Evolutionary conservation across 2,113 vertebrate genomes (phyloP).

Genomic region (Eretmochelys imbricata): DNA sequence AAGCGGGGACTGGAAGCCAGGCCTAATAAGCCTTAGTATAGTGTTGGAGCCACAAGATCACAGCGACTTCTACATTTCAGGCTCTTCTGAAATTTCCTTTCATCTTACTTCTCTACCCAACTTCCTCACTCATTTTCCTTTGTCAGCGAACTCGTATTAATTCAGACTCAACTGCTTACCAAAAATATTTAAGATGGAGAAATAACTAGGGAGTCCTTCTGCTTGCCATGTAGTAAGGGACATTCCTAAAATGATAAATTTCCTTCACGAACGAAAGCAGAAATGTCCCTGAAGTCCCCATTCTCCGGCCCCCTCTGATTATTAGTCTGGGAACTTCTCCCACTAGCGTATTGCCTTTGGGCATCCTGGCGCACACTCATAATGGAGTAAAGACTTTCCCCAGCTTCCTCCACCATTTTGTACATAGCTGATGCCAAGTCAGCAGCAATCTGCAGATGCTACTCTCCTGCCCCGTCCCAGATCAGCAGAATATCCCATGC

Average conservation of each 20-base stretch:
- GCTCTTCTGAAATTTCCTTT: not conserved
- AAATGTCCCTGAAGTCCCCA: not conserved
- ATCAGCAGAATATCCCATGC: not conserved
- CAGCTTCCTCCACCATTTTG: not conserved
- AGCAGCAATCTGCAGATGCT: no score
- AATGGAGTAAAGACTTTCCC: not conserved
- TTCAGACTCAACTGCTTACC: not conserved
- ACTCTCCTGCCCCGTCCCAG: rapidly evolving
- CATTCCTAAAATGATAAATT: not conserved
- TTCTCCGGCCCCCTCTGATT: not conserved
- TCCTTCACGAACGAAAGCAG: not conserved
- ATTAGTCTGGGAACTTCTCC: not conserved
- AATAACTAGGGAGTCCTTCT: not conserved
- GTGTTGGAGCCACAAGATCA: not conserved
- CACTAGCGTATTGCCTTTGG: not conserved
- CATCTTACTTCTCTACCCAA: not conserved
- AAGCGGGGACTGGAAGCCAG: not conserved
- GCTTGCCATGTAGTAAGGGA: not conserved
- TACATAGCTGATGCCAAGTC: not conserved
- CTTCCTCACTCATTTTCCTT: not conserved
- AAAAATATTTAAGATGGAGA: not conserved
- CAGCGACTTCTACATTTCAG: not conserved
- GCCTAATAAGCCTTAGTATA: not conserved
- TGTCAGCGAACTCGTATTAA: not conserved
- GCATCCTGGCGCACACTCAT: not conserved